Conservation (phyloP, 2,113 vertebrate genomes). For the Otus sunia region DNA sequence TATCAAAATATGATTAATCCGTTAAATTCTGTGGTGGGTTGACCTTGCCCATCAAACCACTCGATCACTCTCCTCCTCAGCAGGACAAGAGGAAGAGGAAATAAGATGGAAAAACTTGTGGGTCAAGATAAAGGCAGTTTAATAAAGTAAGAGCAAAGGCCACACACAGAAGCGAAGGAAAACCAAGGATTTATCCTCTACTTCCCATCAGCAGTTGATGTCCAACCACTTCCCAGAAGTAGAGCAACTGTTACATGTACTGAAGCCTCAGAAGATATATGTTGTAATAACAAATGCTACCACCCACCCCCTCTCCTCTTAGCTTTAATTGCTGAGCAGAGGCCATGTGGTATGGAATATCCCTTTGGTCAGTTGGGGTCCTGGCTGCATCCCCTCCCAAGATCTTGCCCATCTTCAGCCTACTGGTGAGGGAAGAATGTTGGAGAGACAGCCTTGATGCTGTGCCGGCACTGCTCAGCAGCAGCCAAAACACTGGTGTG, state of each 20-base stretch:
- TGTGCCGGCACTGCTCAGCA: neutral
- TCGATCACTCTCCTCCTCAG: neutral
- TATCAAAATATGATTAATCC: neutral
- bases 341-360: neutral
- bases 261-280: neutral
- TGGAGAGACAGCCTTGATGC: neutral
- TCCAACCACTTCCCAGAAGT: neutral
- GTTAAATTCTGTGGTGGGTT: neutral
- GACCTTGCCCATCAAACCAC: neutral
- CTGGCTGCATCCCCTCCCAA: neutral
- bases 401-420: too few relatives aligned
- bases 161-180: neutral
- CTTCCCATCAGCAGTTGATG: neutral
- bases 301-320: neutral
- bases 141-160: neutral
- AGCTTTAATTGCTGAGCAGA: neutral
- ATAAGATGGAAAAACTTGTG: neutral
- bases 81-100: neutral
- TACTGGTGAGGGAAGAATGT: neutral
- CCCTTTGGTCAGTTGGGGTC: neutral
- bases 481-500: neutral
- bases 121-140: neutral
- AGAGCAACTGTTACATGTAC: too few relatives aligned
- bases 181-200: neutral
- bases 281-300: too few relatives aligned